Base-by-base conservation (phyloP, 1,140 invertebrate genomes). In the Melanaphis sacchari region DNA sequence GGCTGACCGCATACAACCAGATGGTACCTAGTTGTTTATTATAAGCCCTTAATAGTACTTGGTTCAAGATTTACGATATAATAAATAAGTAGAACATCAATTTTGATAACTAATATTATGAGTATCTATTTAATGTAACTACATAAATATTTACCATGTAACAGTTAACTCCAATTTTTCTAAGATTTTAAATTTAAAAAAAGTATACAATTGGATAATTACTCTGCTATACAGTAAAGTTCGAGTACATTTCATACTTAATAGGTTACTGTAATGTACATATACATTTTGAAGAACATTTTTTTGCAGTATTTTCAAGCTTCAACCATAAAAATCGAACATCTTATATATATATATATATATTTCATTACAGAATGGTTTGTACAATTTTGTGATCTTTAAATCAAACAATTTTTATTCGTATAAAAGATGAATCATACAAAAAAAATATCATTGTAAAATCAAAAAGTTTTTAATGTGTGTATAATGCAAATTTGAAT, bases 1-100 rank as follows among this genome's bases (percentile, higher is more conserved):
- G 54, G 89, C 59, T 66, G 52, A 66, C 89, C 89, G 89, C 89
- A 66, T 66, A 90, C 26, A 66, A 90, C 52, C 89, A 90, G 54
- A 90, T 90, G 89, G 54, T 38, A 90, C 89, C 21, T 66, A n/a
- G 52, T 90, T 66, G 89, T 66, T 90, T 90, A 76, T 76, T 76
- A 66, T 66, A 66, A 40, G 26, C 87, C 41, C 2, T 88, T 49
- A 90, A 90, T 49, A 49, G 26, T 46, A n/a, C 15, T 52, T 89
- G 18, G n/a, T 38, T 38, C 2, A 22, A 38, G 8, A 49, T 89
- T 89, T 54, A 89, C n/a, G 36, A 40, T 40, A 31, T 38, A 40
- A 54, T 38, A 46, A 49, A n/a, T 22, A 88, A 49, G 82, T 40
- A 41, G 26, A 40, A 85, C 24, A 41, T 9, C 24, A 26, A 85